A percentile compares a stretch with the other conserved stretches of the same genome.
phyloP scores from a whole-genome alignment of 1,140 invertebrate genomes.

The Plodia interpunctella region DNA sequence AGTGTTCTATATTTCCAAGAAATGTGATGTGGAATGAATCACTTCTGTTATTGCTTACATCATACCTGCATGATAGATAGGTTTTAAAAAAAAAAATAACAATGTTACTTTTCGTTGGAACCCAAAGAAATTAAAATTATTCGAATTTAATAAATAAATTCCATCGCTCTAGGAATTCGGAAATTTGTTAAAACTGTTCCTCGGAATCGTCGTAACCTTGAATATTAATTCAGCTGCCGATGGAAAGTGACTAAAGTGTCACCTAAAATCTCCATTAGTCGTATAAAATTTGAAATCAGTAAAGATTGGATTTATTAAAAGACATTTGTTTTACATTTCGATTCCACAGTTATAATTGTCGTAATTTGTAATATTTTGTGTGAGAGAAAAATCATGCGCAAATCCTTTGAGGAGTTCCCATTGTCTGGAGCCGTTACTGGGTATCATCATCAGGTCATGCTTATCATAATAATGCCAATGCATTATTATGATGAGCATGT shows the following conservation, averaged over 20 bases:
- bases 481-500: too few species aligned
- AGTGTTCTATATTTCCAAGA: too few species aligned
- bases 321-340: not conserved
- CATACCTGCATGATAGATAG: too few species aligned
- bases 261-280: not conserved
- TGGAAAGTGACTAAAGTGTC: not conserved
- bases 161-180: not conserved
- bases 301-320: not conserved
- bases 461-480: too few species aligned
- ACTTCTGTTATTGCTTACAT: too few species aligned
- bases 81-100: too few species aligned
- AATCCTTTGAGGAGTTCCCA: too few species aligned
- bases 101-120: not conserved
- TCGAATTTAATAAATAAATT: not conserved
- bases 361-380: too few species aligned
- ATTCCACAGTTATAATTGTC: not conserved
- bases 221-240: not conserved
- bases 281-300: not conserved
- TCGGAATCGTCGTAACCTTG: not conserved
- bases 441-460: too few species aligned
- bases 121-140: not conserved
- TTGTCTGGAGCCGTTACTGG: too few species aligned
- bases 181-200: slow-evolving; percentile 1
- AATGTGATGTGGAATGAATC: too few species aligned
- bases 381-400: too few species aligned